These are phyloP conservation scores for Coreoperca whiteheadi DNA, from an alignment of 2,113 vertebrate species.

Conservation along the genomic window DNA sequence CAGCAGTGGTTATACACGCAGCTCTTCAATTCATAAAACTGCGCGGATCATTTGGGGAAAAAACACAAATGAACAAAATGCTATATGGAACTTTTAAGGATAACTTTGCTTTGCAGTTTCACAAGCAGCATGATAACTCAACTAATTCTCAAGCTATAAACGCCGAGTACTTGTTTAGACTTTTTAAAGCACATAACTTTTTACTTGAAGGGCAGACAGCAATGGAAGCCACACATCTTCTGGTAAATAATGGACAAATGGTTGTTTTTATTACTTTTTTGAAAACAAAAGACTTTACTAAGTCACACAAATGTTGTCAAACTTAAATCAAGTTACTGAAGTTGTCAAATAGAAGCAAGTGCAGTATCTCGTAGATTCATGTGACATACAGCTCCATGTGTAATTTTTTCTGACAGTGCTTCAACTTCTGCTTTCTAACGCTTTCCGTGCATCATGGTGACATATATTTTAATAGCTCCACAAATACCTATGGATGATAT, in stretches of 20 bases:
- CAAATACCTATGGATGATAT: not conserved
- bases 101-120: constrained; percentile 14
- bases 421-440: constrained; percentile 2
- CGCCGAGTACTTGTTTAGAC: not conserved
- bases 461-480: not conserved
- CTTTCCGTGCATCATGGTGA: not conserved
- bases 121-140: not conserved
- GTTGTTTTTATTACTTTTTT: not conserved
- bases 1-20: not conserved
- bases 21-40: not conserved
- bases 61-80: not conserved
- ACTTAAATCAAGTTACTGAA: not conserved
- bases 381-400: not conserved
- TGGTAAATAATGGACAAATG: not conserved
- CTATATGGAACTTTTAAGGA: not conserved
- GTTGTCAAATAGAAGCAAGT: not conserved
- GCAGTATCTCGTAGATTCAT: not conserved
- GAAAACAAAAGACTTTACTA: not conserved
- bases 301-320: not conserved
- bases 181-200: not conserved
- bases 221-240: not conserved
- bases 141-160: not conserved
- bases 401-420: not conserved
- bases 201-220: not conserved
- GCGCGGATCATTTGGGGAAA: not conserved